phyloP scores from a whole-genome alignment of 2,113 vertebrate species.

The Atractosteus spatula region DNA sequence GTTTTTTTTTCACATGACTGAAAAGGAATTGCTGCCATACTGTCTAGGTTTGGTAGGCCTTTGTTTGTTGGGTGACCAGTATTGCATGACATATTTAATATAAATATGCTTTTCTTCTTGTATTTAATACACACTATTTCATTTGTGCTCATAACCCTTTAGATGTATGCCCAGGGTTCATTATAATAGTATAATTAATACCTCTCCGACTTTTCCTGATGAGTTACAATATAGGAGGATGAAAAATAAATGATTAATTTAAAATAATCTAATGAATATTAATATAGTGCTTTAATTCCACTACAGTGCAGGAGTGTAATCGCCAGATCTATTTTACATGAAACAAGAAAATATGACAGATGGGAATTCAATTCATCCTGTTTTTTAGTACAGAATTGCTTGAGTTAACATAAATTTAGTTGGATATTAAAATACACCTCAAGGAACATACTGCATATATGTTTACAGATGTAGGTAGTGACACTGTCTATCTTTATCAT shows the following conservation, averaged over 20 bases:
- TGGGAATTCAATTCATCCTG: conserved; percentile 32
- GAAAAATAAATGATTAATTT: conserved; percentile 62
- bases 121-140: conserved; percentile 42
- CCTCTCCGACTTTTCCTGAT: conserved; percentile 47
- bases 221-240: conserved; percentile 39
- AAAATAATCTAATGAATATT: conserved; percentile 57
- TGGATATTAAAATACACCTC: no score
- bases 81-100: conserved; percentile 48
- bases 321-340: conserved; percentile 34
- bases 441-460: no score
- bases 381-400: neutral
- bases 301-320: conserved; percentile 49
- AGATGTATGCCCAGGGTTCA: conserved; percentile 45
- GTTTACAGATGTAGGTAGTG: no score
- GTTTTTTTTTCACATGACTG: no score
- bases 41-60: no score
- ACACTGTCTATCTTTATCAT: no score
- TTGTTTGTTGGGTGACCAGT: conserved; percentile 43
- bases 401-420: no score
- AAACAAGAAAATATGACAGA: conserved; percentile 40
- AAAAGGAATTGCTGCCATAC: no score
- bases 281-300: conserved; percentile 55
- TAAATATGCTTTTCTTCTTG: conserved; percentile 49
- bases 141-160: conserved; percentile 34
- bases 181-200: conserved; percentile 67